Evolutionary conservation across 1,140 invertebrate genomes (phyloP).

Genomic region (Drosophila littoralis): DNA sequence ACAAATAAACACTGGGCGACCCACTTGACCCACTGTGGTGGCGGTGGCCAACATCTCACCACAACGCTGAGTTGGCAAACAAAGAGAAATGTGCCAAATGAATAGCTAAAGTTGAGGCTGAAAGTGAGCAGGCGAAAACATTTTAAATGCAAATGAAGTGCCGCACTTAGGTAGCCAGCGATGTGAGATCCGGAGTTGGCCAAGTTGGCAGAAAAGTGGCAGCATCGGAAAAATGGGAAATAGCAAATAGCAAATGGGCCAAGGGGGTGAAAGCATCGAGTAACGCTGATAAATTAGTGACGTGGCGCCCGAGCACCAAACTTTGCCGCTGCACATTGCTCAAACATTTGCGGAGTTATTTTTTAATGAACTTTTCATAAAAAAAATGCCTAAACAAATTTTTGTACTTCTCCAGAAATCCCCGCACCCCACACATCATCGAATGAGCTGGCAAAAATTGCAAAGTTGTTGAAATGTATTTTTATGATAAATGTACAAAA

Average conservation of each 20-base stretch:
- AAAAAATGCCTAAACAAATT: slow-evolving; percentile 45
- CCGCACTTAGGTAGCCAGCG: slow-evolving; percentile 69
- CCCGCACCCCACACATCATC: slow-evolving; percentile 18
- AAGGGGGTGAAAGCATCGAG: slow-evolving; percentile 31
- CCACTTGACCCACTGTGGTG: slow-evolving; percentile 45
- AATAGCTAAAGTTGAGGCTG: slow-evolving; percentile 72
- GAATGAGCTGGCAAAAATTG: slow-evolving; percentile 49
- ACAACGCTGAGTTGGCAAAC: slow-evolving; percentile 62
- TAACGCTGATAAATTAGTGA: slow-evolving; percentile 72
- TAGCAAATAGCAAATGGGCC: slow-evolving; percentile 3
- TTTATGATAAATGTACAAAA: slow-evolving; percentile 71
- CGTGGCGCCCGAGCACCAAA: not conserved
- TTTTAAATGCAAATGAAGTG: slow-evolving; percentile 83
- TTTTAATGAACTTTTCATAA: slow-evolving; percentile 69
- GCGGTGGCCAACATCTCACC: slow-evolving; percentile 3
- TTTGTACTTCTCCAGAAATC: not conserved
- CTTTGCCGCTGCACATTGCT: slow-evolving; percentile 23
- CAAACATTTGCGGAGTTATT: slow-evolving; percentile 20
- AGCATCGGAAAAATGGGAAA: slow-evolving; percentile 6
- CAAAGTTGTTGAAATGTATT: slow-evolving; percentile 68
- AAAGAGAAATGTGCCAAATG: slow-evolving; percentile 80
- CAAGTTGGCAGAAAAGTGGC: not conserved
- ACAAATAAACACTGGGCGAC: slow-evolving; percentile 44
- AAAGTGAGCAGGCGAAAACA: slow-evolving; percentile 72
- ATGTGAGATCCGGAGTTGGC: slow-evolving; percentile 33